These are phyloP conservation scores for Axis porcinus DNA, from an alignment of 2,113 vertebrate genomes.

Conservation along the genomic window DNA sequence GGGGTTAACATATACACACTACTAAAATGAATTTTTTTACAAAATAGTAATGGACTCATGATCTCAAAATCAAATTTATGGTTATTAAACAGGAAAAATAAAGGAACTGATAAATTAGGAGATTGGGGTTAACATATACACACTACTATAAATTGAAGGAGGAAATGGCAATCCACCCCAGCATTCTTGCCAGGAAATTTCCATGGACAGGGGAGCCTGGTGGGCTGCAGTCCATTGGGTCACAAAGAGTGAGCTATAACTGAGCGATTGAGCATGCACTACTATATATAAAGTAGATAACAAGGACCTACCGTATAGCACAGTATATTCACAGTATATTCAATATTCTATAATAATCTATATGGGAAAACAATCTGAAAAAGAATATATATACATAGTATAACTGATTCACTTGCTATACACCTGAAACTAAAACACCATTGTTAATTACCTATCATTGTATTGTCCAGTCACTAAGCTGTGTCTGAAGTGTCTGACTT, in stretches of 20 bases:
- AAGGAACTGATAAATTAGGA: not conserved
- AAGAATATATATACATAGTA: not conserved
- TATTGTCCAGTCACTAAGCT: not conserved
- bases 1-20: not conserved
- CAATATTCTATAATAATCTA: not conserved
- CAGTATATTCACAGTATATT: not conserved
- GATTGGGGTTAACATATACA: not conserved
- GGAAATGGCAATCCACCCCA: not conserved
- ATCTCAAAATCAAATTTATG: not conserved
- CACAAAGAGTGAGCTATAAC: not conserved
- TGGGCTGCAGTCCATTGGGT: not conserved
- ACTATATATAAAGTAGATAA: not conserved
- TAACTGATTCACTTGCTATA: not conserved
- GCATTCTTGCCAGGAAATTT: not conserved
- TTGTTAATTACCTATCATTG: not conserved
- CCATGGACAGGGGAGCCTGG: not conserved
- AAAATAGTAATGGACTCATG: not conserved
- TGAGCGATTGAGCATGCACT: not conserved
- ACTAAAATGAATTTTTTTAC: not conserved
- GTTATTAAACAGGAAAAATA: not conserved
- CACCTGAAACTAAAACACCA: not conserved
- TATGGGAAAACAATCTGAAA: not conserved
- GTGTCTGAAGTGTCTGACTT: not conserved
- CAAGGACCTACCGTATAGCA: not conserved
- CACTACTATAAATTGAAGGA: not conserved